Base-by-base conservation (phyloP, 2,888 invertebrate species). In the Gisinianus flammeolus region DNA sequence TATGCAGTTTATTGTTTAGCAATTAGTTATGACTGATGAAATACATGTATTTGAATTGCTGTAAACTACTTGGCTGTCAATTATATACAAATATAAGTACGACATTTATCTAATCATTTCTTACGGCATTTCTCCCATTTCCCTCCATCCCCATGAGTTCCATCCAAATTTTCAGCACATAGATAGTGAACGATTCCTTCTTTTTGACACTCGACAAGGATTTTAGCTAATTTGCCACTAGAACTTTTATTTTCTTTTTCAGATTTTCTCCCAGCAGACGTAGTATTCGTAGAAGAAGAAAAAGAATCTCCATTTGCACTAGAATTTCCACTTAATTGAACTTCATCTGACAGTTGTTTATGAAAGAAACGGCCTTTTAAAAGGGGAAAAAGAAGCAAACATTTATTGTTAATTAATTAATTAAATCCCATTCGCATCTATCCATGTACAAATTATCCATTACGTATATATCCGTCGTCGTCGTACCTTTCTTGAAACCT, bases 111-210 rank as follows among this genome's bases (percentile, higher is more conserved):
- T n/a, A n/a, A 44, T 10, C 44, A 10, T 16, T 10, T 16, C 6
- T n/a, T 4, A 85, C 96, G 91, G 87, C 97, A 97, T 87, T 93
- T 94, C 87, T 97, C 97, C 97, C 97, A 98, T 87, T 95, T 95
- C 5, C 6, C 35, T 35, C 35, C 35, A 33, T 94, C 35, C 12
- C 35, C 35, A 33, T 94, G 93, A 22, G 94, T 94, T 10, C 91
- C 91, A 87, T 96, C 96, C 76, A 94, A 88, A 87, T 96, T 95
- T 86, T 97, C 97, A 0, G 96, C 96, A 78, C 94, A 94, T 83
- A 97, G 89, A 88, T 95, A 96, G 89, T 95, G 94, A 10, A 97
- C 96, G 84, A 94, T 91, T 12, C 97, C 97, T 86, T 98, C 97
- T 86, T 97, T 97, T 73, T 94, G 91, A 87, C 95, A 95, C 87